Evolutionary conservation across 2,113 vertebrate species (phyloP).

Genomic region (Hippocampus zosterae): DNA sequence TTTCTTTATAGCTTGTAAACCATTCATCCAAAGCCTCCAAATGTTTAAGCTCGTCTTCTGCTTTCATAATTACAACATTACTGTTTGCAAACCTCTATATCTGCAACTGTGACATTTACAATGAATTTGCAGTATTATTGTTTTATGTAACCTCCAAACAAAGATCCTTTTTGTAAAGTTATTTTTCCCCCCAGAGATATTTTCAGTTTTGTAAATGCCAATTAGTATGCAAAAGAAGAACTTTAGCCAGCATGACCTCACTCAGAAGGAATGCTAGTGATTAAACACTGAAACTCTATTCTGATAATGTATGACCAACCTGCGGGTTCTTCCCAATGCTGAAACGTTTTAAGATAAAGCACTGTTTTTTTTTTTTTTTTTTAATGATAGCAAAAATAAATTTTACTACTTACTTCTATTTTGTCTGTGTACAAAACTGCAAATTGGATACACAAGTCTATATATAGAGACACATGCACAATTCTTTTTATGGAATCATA

Average conservation of each 20-base stretch:
- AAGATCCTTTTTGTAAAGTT: slow-evolving; percentile 33
- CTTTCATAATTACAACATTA: slow-evolving; percentile 37
- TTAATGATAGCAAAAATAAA: slow-evolving; percentile 45
- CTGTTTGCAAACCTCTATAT: slow-evolving; percentile 45
- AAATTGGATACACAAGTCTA: neutral
- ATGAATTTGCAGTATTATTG: slow-evolving; percentile 50
- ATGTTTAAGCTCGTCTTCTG: slow-evolving; percentile 13
- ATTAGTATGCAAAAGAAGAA: slow-evolving; percentile 23
- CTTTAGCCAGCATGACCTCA: slow-evolving; percentile 24
- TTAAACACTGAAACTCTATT: slow-evolving; percentile 8
- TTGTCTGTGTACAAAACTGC: neutral
- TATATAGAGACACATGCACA: neutral
- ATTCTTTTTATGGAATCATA: neutral
- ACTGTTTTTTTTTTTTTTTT: slow-evolving; percentile 2
- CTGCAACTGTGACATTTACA: slow-evolving; percentile 28
- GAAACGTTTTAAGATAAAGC: slow-evolving; percentile 21
- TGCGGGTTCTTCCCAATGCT: slow-evolving; percentile 9
- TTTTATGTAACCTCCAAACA: slow-evolving; percentile 51
- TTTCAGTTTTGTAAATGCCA: slow-evolving; percentile 20
- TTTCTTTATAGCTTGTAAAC: slow-evolving; percentile 32
- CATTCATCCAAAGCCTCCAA: slow-evolving; percentile 47
- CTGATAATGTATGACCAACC: slow-evolving; percentile 18
- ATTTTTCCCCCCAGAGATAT: slow-evolving; percentile 9
- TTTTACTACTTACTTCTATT: slow-evolving; percentile 12
- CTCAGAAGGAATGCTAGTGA: slow-evolving; percentile 17